A percentile compares a stretch with the other conserved stretches of the same genome.
phyloP scores from a whole-genome alignment of 2,888 invertebrate species.

The Acleris cristana region DNA sequence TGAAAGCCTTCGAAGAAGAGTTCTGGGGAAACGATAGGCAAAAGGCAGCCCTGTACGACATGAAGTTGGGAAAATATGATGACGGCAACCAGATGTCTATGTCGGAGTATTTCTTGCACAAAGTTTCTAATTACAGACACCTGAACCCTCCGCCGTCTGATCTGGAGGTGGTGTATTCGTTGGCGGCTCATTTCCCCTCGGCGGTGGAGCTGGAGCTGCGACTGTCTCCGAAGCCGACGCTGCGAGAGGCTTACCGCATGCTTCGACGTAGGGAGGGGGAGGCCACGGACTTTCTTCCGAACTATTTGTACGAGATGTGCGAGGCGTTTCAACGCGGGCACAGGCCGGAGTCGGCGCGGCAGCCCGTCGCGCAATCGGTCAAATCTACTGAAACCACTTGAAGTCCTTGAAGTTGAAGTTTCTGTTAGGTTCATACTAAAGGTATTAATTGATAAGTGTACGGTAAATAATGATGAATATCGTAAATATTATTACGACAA shows the following conservation, averaged over 20 bases:
- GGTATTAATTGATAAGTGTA: background rate
- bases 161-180: constrained; percentile 76
- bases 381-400: constrained; percentile 52
- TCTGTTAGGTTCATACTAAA: background rate
- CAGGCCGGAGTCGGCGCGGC: constrained; percentile 67
- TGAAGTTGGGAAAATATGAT: constrained; percentile 77
- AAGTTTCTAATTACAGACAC: constrained; percentile 76
- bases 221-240: constrained; percentile 73
- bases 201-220: constrained; percentile 77
- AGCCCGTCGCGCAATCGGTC: constrained; percentile 55
- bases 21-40: constrained; percentile 78
- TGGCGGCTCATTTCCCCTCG: constrained; percentile 77
- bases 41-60: constrained; percentile 73
- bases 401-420: background rate
- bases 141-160: constrained; percentile 76
- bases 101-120: constrained; percentile 78
- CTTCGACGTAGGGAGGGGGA: constrained; percentile 77
- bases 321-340: constrained; percentile 75
- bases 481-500: too few relatives aligned
- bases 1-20: constrained; percentile 72
- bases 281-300: constrained; percentile 72
- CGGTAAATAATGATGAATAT: too few relatives aligned
- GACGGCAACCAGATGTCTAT: constrained; percentile 67
- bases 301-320: constrained; percentile 80
- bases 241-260: constrained; percentile 75